phyloP scores from a whole-genome alignment of 2,888 invertebrate genomes.

The Sesia bembeciformis region DNA sequence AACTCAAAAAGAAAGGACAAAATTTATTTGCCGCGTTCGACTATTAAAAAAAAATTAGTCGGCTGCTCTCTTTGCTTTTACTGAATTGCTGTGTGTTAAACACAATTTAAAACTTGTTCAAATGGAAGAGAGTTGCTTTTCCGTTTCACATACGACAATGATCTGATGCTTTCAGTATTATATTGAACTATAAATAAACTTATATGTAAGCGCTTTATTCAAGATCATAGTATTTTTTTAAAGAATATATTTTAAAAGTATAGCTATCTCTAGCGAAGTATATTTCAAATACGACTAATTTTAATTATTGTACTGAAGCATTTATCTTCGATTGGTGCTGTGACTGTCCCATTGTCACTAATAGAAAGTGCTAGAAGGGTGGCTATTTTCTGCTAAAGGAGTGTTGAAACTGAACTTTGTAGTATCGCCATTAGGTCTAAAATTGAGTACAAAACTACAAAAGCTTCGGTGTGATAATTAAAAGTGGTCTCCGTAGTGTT shows the following conservation, averaged over 20 bases:
- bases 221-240: constrained; percentile 56
- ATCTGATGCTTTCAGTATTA: constrained; percentile 48
- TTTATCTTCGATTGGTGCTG: background rate
- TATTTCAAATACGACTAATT: constrained; percentile 18
- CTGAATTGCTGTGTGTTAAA: constrained; percentile 14
- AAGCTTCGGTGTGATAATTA: constrained; percentile 22
- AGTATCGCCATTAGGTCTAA: constrained; percentile 23
- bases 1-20: too few species aligned
- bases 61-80: background rate
- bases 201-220: constrained; percentile 34
- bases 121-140: background rate
- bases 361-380: constrained; percentile 4
- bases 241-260: constrained; percentile 28
- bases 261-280: constrained; percentile 11
- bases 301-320: constrained; percentile 12
- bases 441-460: constrained; percentile 35
- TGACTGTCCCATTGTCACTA: background rate
- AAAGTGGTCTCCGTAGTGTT: constrained; percentile 21
- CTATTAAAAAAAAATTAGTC: background rate
- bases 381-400: too few species aligned
- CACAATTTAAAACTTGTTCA: constrained; percentile 13
- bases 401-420: background rate
- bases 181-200: constrained; percentile 16
- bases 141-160: constrained; percentile 9
- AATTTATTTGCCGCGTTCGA: too few species aligned